Base-by-base conservation (phyloP, 2,797 vertebrate species). In the Ataeniobius toweri region DNA sequence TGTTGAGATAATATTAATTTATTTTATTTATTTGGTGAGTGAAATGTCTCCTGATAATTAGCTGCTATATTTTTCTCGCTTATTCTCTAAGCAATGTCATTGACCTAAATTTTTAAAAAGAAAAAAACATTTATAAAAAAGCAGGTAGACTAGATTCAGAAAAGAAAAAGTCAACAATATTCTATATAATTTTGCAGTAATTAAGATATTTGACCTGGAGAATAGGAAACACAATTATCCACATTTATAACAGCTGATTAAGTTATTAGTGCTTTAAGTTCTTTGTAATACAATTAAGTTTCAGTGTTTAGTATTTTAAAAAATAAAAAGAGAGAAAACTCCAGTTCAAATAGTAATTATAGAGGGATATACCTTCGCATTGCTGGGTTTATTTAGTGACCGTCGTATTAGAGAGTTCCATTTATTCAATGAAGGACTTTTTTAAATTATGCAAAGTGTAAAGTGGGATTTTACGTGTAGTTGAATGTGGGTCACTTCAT, bases 401-500 rank as follows among this genome's bases (percentile, higher is more conserved):
- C 24, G 78, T 7, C 0, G 51, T 46, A 58, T 86, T 48, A 44
- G 5, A 44, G 22, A 44, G 5, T 48, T 8, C 13, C 44, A 0
- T n/a, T 53, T 61, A 53, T 69, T 78, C 61, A 44, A 10, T 65
- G 26, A 36, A 36, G 61, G 61, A 10, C 14, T 5, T 26, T 18
- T 85, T 22, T 61, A 26, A 59, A 59, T 50, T 16, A 5, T 16
- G 7, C 20, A 46, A 28, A 44, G 24, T 22, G 16, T 28, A 67
- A 71, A 71, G 3, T 50, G 12, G 22, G 55, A 73, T 72, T 79
- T 69, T 79, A 5, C 41, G n/a, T 31, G 18, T 73, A 79, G 83
- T 6, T 41, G 69, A 74, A 85, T 77, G 58, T 81, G 74, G 75
- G 74, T 87, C 76, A 76, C 39, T 51, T 31, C 26, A n/a, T 39